A percentile compares a stretch with the other conserved stretches of the same genome.
These are phyloP conservation scores for Pocillopora damicornis DNA, from an alignment of 64 coral and sea anemone species.

Conservation along the genomic window DNA sequence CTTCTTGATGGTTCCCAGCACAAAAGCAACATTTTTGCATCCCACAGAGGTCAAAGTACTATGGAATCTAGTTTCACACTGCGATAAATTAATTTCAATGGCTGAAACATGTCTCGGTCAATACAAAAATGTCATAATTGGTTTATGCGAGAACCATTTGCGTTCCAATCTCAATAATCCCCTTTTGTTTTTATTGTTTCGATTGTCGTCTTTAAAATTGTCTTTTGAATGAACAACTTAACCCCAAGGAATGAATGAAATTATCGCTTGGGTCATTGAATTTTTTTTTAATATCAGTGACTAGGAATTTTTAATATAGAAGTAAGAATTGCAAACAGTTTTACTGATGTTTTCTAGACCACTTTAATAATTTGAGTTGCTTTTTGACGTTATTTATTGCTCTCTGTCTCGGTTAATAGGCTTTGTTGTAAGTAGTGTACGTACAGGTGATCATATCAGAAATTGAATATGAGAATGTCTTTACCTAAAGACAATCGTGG, in stretches of 20 bases:
- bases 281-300: not conserved
- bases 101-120: not conserved
- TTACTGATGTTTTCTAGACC: not conserved
- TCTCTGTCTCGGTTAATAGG: no score
- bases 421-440: no score
- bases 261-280: not conserved
- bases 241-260: not conserved
- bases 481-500: no score
- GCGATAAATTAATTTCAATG: not conserved
- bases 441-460: no score
- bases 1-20: not conserved
- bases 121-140: not conserved
- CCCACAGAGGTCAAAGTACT: not conserved
- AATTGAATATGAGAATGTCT: no score
- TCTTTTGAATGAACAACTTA: conserved; percentile 13
- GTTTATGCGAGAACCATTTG: not conserved
- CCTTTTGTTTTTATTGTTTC: not conserved
- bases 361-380: no score
- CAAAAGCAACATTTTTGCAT: not conserved
- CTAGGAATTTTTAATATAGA: not conserved
- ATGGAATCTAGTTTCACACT: not conserved
- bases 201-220: not conserved
- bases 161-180: not conserved
- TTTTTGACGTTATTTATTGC: no score
- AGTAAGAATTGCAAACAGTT: not conserved